Evolutionary conservation across 2,888 invertebrate species (phyloP).

Genomic region (Pristionchus mayeri): DNA sequence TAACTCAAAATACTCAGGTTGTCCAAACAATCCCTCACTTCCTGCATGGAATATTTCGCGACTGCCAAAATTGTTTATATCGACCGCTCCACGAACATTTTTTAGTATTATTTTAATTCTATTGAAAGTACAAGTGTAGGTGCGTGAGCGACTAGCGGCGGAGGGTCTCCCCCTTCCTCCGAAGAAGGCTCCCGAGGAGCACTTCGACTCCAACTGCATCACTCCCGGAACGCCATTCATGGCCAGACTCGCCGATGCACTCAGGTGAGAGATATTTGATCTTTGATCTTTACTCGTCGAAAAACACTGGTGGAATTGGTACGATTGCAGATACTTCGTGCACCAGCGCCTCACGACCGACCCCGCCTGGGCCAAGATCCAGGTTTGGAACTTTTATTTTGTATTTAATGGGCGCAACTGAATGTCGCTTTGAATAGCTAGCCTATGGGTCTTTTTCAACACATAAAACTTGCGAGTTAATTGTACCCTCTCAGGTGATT

Average conservation of each 20-base stretch:
- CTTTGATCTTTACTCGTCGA: neutral
- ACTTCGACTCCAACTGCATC: conserved; percentile 99
- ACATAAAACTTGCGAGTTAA: neutral
- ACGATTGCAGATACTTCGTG: conserved; percentile 79
- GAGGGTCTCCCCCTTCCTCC: conserved; percentile 77
- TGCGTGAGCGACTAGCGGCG: conserved; percentile 68
- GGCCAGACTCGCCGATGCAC: conserved; percentile 78
- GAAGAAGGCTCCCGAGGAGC: conserved; percentile 89
- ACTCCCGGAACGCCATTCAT: conserved; percentile 88
- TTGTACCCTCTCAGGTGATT: conserved; percentile 80
- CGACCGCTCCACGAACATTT: no score
- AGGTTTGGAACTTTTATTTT: conserved; percentile 78
- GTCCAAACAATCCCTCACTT: no score
- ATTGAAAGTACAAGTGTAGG: no score
- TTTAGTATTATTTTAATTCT: no score
- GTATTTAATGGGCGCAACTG: no score
- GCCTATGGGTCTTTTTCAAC: no score
- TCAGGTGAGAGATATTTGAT: conserved; percentile 85
- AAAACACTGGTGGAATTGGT: no score
- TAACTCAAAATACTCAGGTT: no score
- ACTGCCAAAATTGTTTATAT: no score
- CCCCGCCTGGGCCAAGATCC: conserved; percentile 93
- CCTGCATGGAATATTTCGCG: no score
- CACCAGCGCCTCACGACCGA: conserved; percentile 91
- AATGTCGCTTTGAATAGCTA: no score